Conservation (phyloP, 92 coral and sea anemone species). For the Porites evermanni region DNA sequence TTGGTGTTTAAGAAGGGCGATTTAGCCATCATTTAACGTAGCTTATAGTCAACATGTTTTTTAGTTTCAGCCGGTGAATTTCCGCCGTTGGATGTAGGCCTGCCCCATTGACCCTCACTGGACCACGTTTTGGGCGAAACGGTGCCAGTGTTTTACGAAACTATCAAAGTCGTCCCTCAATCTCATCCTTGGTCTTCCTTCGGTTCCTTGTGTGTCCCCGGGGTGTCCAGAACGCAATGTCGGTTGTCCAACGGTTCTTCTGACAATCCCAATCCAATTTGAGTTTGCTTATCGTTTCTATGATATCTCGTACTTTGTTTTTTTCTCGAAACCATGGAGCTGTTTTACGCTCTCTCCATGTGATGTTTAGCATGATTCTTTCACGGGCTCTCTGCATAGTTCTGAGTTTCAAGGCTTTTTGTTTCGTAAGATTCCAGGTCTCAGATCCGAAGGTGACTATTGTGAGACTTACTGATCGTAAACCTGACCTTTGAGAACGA, state of each 20-base stretch:
- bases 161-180: slow-evolving; percentile 5
- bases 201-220: no score
- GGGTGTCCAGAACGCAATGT: background rate
- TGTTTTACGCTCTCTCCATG: background rate
- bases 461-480: no score
- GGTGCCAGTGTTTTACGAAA: slow-evolving; percentile 3
- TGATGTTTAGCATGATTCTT: no score
- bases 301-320: background rate
- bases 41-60: no score
- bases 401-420: background rate
- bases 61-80: background rate
- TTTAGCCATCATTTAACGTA: no score
- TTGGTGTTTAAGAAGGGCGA: no score
- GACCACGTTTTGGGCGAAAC: background rate
- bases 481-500: background rate
- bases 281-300: no score
- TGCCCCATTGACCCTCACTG: background rate
- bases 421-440: background rate
- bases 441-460: no score
- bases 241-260: no score
- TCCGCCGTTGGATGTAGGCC: slow-evolving; percentile 4
- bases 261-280: background rate
- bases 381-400: no score
- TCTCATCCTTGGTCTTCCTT: background rate
- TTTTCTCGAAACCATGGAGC: background rate